phyloP scores from a whole-genome alignment of 2,113 vertebrate genomes.

The Lanius ludovicianus region DNA sequence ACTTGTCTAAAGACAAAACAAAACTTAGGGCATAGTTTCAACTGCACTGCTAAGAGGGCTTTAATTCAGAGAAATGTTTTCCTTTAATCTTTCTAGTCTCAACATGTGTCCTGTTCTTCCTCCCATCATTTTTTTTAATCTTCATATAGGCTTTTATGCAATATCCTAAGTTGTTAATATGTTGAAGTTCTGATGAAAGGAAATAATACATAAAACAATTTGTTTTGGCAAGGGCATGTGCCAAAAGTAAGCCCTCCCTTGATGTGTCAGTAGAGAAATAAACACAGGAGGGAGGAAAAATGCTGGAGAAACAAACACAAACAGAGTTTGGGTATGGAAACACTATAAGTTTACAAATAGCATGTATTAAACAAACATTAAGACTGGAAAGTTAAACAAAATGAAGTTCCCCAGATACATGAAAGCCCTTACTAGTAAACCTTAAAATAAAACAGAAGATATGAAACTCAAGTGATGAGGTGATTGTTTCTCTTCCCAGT shows the following conservation, averaged over 20 bases:
- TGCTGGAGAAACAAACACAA: slow-evolving; percentile 69
- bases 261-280: slow-evolving; percentile 77
- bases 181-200: slow-evolving; percentile 73
- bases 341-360: slow-evolving; percentile 70
- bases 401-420: slow-evolving; percentile 64
- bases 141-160: slow-evolving; percentile 18
- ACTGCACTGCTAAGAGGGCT: background rate
- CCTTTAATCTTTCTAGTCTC: slow-evolving; percentile 1
- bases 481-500: slow-evolving; percentile 24
- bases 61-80: slow-evolving; percentile 7
- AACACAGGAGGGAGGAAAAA: slow-evolving; percentile 67
- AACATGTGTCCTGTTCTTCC: slow-evolving; percentile 52
- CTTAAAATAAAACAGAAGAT: slow-evolving; percentile 56
- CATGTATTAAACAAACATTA: slow-evolving; percentile 64
- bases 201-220: slow-evolving; percentile 68
- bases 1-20: slow-evolving; percentile 6
- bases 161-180: slow-evolving; percentile 52
- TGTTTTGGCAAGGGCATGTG: slow-evolving; percentile 66
- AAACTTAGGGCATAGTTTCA: background rate
- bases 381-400: slow-evolving; percentile 68
- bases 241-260: slow-evolving; percentile 68
- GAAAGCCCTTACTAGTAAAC: slow-evolving; percentile 57
- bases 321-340: slow-evolving; percentile 63
- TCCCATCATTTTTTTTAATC: slow-evolving; percentile 27
- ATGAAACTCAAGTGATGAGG: slow-evolving; percentile 46